Evolutionary conservation across 1,140 invertebrate species (phyloP).

Genomic region (Hyphantria cunea): DNA sequence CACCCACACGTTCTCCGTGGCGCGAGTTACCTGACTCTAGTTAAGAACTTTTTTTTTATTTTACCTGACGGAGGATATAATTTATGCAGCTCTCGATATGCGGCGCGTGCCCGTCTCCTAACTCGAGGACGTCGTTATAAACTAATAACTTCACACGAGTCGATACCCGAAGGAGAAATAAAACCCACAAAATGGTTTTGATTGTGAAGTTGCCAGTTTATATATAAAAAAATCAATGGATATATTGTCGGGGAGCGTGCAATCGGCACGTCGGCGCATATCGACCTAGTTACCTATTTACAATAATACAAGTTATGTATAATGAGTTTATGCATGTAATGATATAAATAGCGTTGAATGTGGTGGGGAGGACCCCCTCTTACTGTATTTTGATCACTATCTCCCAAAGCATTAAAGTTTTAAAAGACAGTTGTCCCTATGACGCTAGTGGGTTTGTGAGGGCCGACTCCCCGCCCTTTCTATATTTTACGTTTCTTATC

Average conservation of each 20-base stretch:
- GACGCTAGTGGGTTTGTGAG: neutral
- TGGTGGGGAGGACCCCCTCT: neutral
- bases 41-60: conserved; percentile 49
- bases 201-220: no score
- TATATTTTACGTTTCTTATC: conserved; percentile 51
- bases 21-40: conserved; percentile 54
- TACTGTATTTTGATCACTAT: neutral
- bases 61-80: conserved; percentile 40
- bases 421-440: neutral
- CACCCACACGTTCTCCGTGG: conserved; percentile 13
- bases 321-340: conserved; percentile 54
- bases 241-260: conserved; percentile 12
- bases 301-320: conserved; percentile 51
- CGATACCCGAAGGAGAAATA: no score
- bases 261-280: conserved; percentile 33
- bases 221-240: no score
- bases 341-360: conserved; percentile 26
- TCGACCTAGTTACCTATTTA: conserved; percentile 59
- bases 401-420: neutral
- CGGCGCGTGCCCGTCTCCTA: conserved; percentile 31
- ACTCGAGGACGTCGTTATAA: neutral
- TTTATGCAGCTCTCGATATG: conserved; percentile 46
- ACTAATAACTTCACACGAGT: no score
- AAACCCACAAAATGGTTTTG: no score
- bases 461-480: conserved; percentile 17